Base-by-base conservation (phyloP, 2,797 vertebrate genomes). In the Chelonia mydas region DNA sequence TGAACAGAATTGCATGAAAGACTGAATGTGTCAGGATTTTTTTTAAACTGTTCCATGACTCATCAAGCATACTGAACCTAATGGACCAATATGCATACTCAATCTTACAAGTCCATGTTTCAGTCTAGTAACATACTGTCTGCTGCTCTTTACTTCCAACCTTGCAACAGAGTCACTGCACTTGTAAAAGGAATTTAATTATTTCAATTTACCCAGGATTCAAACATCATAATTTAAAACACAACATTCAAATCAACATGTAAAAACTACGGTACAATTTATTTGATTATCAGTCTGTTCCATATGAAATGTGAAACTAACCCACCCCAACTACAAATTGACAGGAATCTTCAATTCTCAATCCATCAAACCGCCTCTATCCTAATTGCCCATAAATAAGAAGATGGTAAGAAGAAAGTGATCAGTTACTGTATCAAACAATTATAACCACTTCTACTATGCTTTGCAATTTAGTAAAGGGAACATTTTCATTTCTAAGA, bases 141-240 rank as follows among this genome's bases (percentile, higher is more conserved):
- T 1, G 55, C 82, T 51, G 25, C 33, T 84, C 49, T 92, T 81
- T 65, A 51, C 27, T 92, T 95, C 83, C 61, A 2, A 10, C 1
- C 87, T 93, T 89, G 16, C 55, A 41, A 2, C 4, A 50, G 21
- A 23, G 19, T 90, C 95, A 92, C 57, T 76, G 25, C 23, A 61
- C 50, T 61, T 77, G 50, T 31, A 4, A 19, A 57, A 47, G 16
- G 84, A 50, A 31, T 93, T 83, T 87, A 27, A 82, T 61, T 84
- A 3, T 45, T 49, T 13, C 21, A 28, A 53, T 81, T 87, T 89
- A 85, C 25, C 54, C 28, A 51, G 80, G 27, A 83, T 33, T 49
- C 47, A 53, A 93, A 16, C 4, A 27, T 8, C 28, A n/a, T 84
- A 47, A 45, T 28, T 47, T 72, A 54, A 88, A 90, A 83, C 3